phyloP scores from a whole-genome alignment of 2,797 vertebrate genomes.

The Cossypha polioptera region DNA sequence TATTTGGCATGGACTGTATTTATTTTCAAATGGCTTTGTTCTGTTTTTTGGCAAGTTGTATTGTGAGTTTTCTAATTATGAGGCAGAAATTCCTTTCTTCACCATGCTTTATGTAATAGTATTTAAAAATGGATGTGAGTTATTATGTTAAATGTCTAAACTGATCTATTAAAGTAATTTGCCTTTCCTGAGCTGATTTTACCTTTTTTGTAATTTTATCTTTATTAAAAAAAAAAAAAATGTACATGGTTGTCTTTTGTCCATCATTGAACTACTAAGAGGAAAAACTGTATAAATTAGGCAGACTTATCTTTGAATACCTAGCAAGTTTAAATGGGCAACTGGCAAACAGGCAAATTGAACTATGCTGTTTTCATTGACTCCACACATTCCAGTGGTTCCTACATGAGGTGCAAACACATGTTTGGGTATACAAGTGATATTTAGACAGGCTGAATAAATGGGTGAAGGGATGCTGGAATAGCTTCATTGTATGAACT shows the following conservation, averaged over 20 bases:
- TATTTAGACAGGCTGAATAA: not conserved
- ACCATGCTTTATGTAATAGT: slow-evolving; percentile 83
- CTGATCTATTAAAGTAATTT: slow-evolving; percentile 83
- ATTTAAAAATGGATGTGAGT: slow-evolving; percentile 85
- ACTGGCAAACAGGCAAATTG: not conserved
- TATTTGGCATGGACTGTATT: slow-evolving; percentile 84
- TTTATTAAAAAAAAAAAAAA: slow-evolving; percentile 80
- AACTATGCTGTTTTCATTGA: not conserved
- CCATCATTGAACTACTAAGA: slow-evolving; percentile 18
- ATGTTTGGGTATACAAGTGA: not conserved
- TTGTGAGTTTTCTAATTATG: slow-evolving; percentile 84
- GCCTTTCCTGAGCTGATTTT: slow-evolving; percentile 82
- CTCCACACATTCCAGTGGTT: not conserved
- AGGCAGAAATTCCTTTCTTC: slow-evolving; percentile 80
- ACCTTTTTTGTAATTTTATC: slow-evolving; percentile 83
- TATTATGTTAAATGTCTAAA: slow-evolving; percentile 80
- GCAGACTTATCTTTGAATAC: not conserved
- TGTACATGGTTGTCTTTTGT: slow-evolving; percentile 66
- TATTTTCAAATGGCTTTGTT: slow-evolving; percentile 82
- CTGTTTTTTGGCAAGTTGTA: slow-evolving; percentile 80
- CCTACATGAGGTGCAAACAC: not conserved
- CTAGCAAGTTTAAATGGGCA: not conserved
- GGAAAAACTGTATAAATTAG: not conserved
- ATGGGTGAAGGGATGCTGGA: not conserved
- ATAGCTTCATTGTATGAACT: rapidly evolving